Percentiles rank a stretch among this genome's conserved stretches.
Evolutionary conservation across 2,888 invertebrate genomes (phyloP).

Genomic region (Pollenia labialis): DNA sequence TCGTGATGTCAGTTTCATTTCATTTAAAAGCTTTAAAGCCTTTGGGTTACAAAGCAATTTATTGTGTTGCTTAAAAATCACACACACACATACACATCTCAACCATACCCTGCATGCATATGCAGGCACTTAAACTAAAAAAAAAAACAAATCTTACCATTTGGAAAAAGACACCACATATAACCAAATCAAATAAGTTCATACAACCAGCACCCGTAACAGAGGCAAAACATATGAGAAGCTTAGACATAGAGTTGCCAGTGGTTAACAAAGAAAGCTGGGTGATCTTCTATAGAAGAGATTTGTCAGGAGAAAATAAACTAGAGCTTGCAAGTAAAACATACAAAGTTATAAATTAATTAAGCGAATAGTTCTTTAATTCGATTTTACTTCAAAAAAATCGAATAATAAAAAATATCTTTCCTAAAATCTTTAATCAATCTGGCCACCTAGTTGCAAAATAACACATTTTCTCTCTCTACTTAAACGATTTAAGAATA

Average conservation of each 20-base stretch:
- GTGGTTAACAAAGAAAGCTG: neutral
- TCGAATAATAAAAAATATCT: too few relatives aligned
- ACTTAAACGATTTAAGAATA: slow-evolving; percentile 42
- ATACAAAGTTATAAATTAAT: too few relatives aligned
- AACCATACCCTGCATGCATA: slow-evolving; percentile 16
- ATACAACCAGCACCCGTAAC: slow-evolving; percentile 55
- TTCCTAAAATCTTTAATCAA: neutral
- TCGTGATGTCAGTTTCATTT: slow-evolving; percentile 75
- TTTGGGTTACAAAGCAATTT: slow-evolving; percentile 70
- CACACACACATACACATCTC: slow-evolving; percentile 28
- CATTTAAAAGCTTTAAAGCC: slow-evolving; percentile 73
- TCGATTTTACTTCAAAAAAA: too few relatives aligned
- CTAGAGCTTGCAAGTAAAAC: too few relatives aligned
- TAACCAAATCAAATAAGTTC: slow-evolving; percentile 49
- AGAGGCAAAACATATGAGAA: slow-evolving; percentile 60
- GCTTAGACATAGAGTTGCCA: slow-evolving; percentile 46
- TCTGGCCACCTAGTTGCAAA: slow-evolving; percentile 19
- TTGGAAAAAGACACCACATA: slow-evolving; percentile 36
- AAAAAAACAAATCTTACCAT: slow-evolving; percentile 7
- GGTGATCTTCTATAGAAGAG: too few relatives aligned
- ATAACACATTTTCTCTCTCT: slow-evolving; percentile 1
- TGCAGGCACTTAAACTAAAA: slow-evolving; percentile 13
- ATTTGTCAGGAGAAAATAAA: too few relatives aligned
- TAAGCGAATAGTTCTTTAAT: too few relatives aligned
- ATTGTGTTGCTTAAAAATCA: slow-evolving; percentile 63